Conservation (phyloP, 2,888 invertebrate species). For the Drosophila sordidula region DNA sequence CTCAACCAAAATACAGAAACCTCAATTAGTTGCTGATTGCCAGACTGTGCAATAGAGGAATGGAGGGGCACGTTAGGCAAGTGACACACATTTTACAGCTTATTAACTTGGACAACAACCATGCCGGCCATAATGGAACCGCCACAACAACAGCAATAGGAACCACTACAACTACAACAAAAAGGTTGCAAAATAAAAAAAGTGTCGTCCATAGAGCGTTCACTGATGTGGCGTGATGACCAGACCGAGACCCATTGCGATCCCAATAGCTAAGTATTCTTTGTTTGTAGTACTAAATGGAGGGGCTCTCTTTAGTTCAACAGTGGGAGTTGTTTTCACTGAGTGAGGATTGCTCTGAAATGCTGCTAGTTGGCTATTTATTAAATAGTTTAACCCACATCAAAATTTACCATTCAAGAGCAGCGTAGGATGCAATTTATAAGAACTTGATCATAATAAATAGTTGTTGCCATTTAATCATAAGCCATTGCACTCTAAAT, state of each 20-base stretch:
- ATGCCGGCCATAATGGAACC: slow-evolving; percentile 36
- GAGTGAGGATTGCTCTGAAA: background rate
- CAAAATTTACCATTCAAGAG: too few species aligned
- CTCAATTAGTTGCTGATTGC: slow-evolving; percentile 45
- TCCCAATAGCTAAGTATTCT: background rate
- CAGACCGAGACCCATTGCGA: slow-evolving; percentile 46
- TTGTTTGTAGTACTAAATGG: background rate
- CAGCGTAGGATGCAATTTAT: too few species aligned
- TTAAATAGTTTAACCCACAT: too few species aligned
- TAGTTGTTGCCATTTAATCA: too few species aligned
- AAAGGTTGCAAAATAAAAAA: slow-evolving; percentile 34
- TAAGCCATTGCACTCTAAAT: background rate
- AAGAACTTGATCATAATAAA: too few species aligned
- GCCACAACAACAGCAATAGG: slow-evolving; percentile 19
- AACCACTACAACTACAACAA: slow-evolving; percentile 21
- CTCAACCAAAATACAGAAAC: slow-evolving; percentile 27
- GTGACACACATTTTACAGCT: slow-evolving; percentile 81
- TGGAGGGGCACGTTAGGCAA: slow-evolving; percentile 46
- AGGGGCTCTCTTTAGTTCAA: slow-evolving; percentile 19
- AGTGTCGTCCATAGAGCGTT: slow-evolving; percentile 53
- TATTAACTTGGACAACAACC: slow-evolving; percentile 78
- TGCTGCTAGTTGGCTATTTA: too few species aligned
- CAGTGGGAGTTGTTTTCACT: background rate
- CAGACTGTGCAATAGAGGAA: slow-evolving; percentile 27
- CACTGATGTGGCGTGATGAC: slow-evolving; percentile 48